Percentiles rank a stretch among this genome's conserved stretches.
These are phyloP conservation scores for Gobio occitaniae DNA, from an alignment of 2,797 vertebrate genomes.

Conservation along the genomic window DNA sequence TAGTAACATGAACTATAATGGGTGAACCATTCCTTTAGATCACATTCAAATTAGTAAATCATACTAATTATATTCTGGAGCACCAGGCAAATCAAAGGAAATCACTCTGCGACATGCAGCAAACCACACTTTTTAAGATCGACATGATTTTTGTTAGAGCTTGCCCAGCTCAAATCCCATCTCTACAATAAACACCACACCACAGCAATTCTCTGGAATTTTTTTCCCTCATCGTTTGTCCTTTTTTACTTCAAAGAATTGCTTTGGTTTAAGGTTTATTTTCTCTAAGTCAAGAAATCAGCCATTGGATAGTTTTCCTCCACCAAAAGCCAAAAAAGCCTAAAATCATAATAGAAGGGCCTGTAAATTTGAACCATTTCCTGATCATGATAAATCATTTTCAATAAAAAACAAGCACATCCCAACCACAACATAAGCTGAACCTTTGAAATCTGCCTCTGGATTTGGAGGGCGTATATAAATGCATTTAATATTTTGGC, in stretches of 20 bases:
- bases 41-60: neutral
- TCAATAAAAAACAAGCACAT: constrained; percentile 68
- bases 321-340: constrained; percentile 47
- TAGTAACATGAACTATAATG: neutral
- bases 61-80: neutral
- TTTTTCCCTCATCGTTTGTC: constrained; percentile 35
- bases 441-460: constrained; percentile 72
- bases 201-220: constrained; percentile 38
- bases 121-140: constrained; percentile 66
- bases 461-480: constrained; percentile 35
- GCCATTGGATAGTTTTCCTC: constrained; percentile 42
- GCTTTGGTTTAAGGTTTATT: constrained; percentile 46
- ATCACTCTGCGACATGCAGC: constrained; percentile 55
- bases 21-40: constrained; percentile 31
- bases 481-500: constrained; percentile 56
- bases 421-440: constrained; percentile 61
- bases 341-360: constrained; percentile 10
- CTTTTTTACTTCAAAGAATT: constrained; percentile 45
- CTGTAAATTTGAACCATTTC: constrained; percentile 29
- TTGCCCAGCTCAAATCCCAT: constrained; percentile 55
- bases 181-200: constrained; percentile 38
- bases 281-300: constrained; percentile 28
- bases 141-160: constrained; percentile 51
- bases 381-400: constrained; percentile 59
- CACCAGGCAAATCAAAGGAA: neutral